Evolutionary conservation across 2,888 invertebrate genomes (phyloP), one percentile per base, ranked within the genome.

Genomic region (Tolmerus cingulatus): DNA sequence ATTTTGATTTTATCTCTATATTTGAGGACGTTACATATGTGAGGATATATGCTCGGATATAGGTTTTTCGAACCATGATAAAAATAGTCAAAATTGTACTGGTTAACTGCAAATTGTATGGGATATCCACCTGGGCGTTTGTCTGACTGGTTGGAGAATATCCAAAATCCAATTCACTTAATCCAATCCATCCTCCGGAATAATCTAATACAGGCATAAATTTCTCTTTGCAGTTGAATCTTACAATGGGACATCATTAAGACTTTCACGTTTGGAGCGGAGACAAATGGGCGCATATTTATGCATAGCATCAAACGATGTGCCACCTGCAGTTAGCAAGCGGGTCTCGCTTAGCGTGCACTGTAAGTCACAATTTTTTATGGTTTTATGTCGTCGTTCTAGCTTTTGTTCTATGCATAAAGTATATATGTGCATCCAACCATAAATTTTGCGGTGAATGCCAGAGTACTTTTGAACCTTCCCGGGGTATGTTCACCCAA

Each of bases 281-380:
- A 95, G 96, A 90, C 98, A 98, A 94, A 98, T 97, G 96, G 98
- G 97, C 55, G 96, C 97, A 43, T 98, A 97, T 92, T 95, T 98
- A 90, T 98, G 98, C 93, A 97, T 97, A 90, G 98, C 98, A 16
- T 96, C 96, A 91, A 98, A 98, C 92, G 97, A 97, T 92, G 97
- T 98, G 74, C 97, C 97, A 40, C 97, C 97, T 5, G 96, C 97
- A 9, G 97, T 97, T 91, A 97, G 97, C 94, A 97, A 97, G 92
- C 93, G 97, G 90, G 97, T 98, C 90, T 96, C 96, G 79, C 95
- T 98, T 88, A 96, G 96, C 91, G 97, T 98, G 87, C 97, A 97
- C 92, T 98, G 98, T 98, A 93, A 97, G 97, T 95, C 90, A 84
- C 66, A 14, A 40, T 37, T 87, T 85, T 87, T 76, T 85, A 40